Percentiles rank a stretch among this genome's conserved stretches.
phyloP scores from a whole-genome alignment of 2,888 invertebrate species.

The Metacarcinus magister region DNA sequence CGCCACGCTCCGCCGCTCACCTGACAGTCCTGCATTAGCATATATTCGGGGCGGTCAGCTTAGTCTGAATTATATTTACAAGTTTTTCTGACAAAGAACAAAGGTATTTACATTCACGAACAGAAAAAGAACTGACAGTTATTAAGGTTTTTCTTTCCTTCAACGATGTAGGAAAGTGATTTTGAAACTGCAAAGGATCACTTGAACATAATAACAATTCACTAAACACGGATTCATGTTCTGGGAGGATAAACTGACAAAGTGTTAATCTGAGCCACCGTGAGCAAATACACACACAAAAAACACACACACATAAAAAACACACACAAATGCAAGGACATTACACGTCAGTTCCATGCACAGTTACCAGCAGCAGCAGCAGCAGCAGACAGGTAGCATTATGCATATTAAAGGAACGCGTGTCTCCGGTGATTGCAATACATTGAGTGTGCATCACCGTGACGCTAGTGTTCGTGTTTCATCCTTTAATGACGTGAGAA shows the following conservation, averaged over 20 bases:
- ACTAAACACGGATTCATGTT: not conserved
- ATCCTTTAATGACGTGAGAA: not conserved
- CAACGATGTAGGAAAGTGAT: not conserved
- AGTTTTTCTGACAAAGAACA: not conserved
- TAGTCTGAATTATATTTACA: not conserved
- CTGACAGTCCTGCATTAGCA: slow-evolving; percentile 11
- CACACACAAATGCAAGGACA: not conserved
- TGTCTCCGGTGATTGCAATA: not conserved
- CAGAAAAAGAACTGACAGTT: not conserved
- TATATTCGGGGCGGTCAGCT: not conserved
- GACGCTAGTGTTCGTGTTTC: slow-evolving; percentile 11
- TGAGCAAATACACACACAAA: not conserved
- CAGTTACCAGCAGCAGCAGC: not conserved
- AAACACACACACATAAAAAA: too few relatives aligned
- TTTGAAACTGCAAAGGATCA: not conserved
- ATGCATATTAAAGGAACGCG: not conserved
- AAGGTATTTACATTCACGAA: not conserved
- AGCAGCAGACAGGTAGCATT: not conserved
- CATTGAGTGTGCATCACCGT: not conserved
- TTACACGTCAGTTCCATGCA: not conserved
- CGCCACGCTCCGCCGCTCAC: slow-evolving; percentile 10
- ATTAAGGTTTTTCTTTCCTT: not conserved
- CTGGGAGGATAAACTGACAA: not conserved
- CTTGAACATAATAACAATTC: not conserved
- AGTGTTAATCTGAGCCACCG: not conserved